These are phyloP conservation scores for Microcebus griseorufus DNA, from an alignment of 2,113 vertebrate species.

Conservation along the genomic window DNA sequence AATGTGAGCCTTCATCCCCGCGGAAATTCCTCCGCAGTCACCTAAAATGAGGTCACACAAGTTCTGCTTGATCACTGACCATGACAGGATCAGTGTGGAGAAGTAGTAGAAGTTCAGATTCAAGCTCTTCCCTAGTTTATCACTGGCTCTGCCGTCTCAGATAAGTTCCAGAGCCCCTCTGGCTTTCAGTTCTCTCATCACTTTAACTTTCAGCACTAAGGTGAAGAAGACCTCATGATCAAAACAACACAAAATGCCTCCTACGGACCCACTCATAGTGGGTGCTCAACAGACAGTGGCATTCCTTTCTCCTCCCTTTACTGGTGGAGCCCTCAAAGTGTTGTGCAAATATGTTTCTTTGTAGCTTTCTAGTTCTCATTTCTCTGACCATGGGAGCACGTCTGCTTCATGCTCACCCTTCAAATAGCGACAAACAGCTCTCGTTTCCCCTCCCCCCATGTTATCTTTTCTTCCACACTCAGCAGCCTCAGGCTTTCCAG, in stretches of 20 bases:
- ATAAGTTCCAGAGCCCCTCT: not conserved
- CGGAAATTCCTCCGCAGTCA: not conserved
- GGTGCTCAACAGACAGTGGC: not conserved
- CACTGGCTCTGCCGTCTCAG: not conserved
- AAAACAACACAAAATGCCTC: not conserved
- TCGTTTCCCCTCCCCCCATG: not conserved
- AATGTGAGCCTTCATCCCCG: fast-evolving
- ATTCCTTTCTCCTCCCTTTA: not conserved
- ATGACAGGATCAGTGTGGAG: not conserved
- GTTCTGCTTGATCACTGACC: not conserved
- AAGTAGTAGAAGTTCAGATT: not conserved
- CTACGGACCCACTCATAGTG: not conserved
- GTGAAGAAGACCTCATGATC: not conserved
- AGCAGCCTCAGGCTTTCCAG: not conserved
- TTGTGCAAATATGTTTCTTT: not conserved
- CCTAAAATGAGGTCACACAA: not conserved
- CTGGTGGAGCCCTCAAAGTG: not conserved
- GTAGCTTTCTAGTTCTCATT: not conserved
- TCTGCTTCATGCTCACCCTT: not conserved
- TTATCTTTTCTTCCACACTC: not conserved
- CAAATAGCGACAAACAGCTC: not conserved
- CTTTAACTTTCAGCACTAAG: not conserved
- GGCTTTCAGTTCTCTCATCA: not conserved
- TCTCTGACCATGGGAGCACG: not conserved
- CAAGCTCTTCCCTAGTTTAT: not conserved